These are phyloP conservation scores for Koerneria pararmatus DNA, from an alignment of 2,888 invertebrate genomes.

Conservation along the genomic window DNA sequence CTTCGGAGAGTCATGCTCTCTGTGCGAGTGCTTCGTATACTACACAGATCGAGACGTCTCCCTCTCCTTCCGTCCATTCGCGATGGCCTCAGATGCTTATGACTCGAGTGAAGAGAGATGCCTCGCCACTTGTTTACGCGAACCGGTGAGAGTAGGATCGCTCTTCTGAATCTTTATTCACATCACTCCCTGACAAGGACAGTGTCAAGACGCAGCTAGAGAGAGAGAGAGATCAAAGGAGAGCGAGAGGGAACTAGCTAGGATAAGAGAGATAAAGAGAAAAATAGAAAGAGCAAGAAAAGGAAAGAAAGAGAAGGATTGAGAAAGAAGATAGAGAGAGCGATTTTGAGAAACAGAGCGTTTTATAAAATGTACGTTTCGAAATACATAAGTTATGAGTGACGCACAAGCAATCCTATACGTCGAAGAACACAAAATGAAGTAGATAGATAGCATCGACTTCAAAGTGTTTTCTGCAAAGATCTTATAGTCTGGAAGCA, in stretches of 20 bases:
- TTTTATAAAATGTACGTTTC: too few relatives aligned
- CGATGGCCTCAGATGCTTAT: conserved; percentile 47
- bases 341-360: too few relatives aligned
- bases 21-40: conserved; percentile 56
- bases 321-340: not conserved
- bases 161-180: not conserved
- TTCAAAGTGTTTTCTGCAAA: too few relatives aligned
- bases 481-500: too few relatives aligned
- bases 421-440: too few relatives aligned
- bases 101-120: conserved; percentile 54
- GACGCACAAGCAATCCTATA: too few relatives aligned
- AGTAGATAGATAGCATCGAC: too few relatives aligned
- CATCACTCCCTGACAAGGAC: not conserved
- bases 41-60: conserved; percentile 46
- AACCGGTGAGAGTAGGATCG: conserved; percentile 22
- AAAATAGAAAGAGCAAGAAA: not conserved
- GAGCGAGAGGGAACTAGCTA: not conserved
- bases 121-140: conserved; percentile 50
- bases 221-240: not conserved
- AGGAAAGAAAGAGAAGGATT: not conserved
- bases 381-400: too few relatives aligned
- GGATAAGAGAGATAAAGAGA: not conserved
- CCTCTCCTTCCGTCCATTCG: not conserved
- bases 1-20: conserved; percentile 51
- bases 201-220: not conserved